Evolutionary conservation across 2,888 invertebrate species (phyloP), one percentile per base, ranked within the genome.

Genomic region (Muschampia plurimacula): DNA sequence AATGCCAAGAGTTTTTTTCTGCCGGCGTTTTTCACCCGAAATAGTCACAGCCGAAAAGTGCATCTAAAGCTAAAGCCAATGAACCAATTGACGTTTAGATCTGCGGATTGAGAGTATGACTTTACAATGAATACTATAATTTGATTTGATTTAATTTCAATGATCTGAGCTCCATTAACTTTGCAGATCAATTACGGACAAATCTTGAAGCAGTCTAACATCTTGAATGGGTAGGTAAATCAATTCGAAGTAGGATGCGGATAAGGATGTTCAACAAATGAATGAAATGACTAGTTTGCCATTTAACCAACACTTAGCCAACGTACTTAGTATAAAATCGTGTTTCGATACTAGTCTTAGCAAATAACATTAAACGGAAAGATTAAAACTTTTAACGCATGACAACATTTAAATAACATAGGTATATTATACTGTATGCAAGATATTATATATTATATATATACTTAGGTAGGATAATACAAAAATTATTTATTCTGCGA

Each of bases 271-370:
- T 55, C 66, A 57, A 67, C 55, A 52, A 46, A 70, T 75, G 44
- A 74, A 74, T 74, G 64, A 70, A 74, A 65, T 66, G 64, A 67
- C 66, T 67, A 52, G 59, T 69, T 67, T 72, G 67, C 74, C 63
- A 68, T 74, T 68, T 67, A 62, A 41, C 68, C 52, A 65, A 69
- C 67, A 59, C 60, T 72, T 69, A 66, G 71, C 68, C 41, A 55
- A 59, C 52, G 41, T 41, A 41, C 41, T 68, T 62, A 69, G 49
- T 67, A 32, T 59, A 52, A 66, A 66, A 66, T n/a, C 49, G 12
- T 36, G n/a, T n/a, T 66, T 66, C 62, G 63, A 22, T 72, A 68
- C 74, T 66, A 69, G 72, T 69, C 62, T 12, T 32, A 55, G 2
- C 12, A 66, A 65, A 49, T 8, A 22, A n/a, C 15, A 46, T 55